Percentiles rank a stretch among this genome's conserved stretches.
Conservation (phyloP, 2,113 vertebrate genomes). For the Smithornis capensis region DNA sequence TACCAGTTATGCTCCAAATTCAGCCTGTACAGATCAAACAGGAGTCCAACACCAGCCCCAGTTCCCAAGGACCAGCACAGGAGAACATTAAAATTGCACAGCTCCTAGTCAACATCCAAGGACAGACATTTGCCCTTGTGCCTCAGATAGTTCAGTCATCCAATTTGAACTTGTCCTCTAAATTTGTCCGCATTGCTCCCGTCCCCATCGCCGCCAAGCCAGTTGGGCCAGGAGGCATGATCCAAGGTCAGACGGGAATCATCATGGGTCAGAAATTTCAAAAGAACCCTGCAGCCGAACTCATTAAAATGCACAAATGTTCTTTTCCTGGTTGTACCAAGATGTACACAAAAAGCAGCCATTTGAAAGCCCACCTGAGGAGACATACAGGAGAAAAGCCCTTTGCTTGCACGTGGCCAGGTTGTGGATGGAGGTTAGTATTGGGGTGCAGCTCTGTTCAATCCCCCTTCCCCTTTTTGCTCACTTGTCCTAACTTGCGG, state of each 20-base stretch:
- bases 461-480: background rate
- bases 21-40: constrained; percentile 89
- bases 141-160: constrained; percentile 87
- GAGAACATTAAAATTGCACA: constrained; percentile 91
- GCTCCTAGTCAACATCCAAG: constrained; percentile 92
- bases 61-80: constrained; percentile 71
- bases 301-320: constrained; percentile 98
- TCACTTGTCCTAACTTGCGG: background rate
- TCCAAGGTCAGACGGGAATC: constrained; percentile 76
- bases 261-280: constrained; percentile 88
- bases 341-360: constrained; percentile 98
- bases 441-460: background rate
- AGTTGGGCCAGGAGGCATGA: constrained; percentile 78
- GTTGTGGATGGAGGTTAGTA: constrained; percentile 95
- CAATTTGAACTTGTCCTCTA: constrained; percentile 82
- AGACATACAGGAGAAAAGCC: constrained; percentile 95
- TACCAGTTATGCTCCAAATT: constrained; percentile 87
- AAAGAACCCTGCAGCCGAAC: constrained; percentile 89
- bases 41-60: constrained; percentile 72
- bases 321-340: constrained; percentile 92
- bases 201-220: constrained; percentile 94
- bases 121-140: constrained; percentile 92
- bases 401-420: constrained; percentile 93
- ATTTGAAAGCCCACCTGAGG: constrained; percentile 93
- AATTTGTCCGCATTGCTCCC: constrained; percentile 94